Conservation (phyloP, 1,140 invertebrate genomes). For the Cardiocondyla obscurior region DNA sequence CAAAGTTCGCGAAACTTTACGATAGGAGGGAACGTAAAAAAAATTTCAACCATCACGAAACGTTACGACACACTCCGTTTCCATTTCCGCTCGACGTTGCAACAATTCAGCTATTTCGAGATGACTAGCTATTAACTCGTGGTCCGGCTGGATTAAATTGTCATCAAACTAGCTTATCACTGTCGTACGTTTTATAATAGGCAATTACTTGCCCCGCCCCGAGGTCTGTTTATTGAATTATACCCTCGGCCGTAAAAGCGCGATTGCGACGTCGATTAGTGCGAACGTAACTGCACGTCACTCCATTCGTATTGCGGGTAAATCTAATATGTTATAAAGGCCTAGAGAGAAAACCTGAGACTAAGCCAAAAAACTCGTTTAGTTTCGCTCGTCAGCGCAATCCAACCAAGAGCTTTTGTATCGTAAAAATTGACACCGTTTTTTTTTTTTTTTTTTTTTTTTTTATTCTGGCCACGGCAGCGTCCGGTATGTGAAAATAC, state of each 20-base stretch:
- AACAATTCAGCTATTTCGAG: background rate
- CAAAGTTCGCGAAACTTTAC: slow-evolving; percentile 39
- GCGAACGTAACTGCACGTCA: background rate
- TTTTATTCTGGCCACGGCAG: background rate
- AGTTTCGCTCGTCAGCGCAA: slow-evolving; percentile 3
- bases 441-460: too few relatives aligned
- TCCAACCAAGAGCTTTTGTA: slow-evolving; percentile 19
- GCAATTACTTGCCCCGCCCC: background rate
- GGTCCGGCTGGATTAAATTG: slow-evolving; percentile 23
- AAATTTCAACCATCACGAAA: slow-evolving; percentile 2
- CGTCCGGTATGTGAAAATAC: slow-evolving; percentile 30
- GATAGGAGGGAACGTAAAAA: slow-evolving; percentile 36
- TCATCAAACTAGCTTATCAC: slow-evolving; percentile 26
- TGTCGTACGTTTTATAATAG: slow-evolving; percentile 1
- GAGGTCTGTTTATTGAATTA: slow-evolving; percentile 21
- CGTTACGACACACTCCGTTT: slow-evolving; percentile 12
- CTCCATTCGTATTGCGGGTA: background rate
- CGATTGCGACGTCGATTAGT: slow-evolving; percentile 15
- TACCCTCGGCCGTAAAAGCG: background rate
- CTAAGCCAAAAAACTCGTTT: background rate
- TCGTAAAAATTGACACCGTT: slow-evolving; percentile 23
- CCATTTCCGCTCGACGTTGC: background rate
- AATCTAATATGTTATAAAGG: background rate
- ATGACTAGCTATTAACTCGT: background rate
- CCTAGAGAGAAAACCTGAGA: background rate